phyloP scores from a whole-genome alignment of 2,113 vertebrate genomes.

The Saguinus midas region DNA sequence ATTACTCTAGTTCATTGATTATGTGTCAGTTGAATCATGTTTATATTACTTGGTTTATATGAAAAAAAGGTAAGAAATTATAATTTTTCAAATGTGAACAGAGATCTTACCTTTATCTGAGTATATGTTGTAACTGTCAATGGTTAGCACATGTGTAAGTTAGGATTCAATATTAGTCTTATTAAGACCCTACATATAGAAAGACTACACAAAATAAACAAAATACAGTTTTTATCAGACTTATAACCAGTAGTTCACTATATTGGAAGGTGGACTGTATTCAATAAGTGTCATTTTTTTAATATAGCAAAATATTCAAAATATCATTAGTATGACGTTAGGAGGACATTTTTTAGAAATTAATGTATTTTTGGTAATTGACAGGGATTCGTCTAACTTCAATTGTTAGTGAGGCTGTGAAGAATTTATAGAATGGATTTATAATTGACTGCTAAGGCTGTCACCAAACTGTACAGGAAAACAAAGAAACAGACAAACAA shows the following conservation, averaged over 20 bases:
- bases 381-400: neutral
- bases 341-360: neutral
- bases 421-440: neutral
- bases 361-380: neutral
- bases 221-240: neutral
- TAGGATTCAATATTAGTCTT: neutral
- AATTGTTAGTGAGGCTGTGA: neutral
- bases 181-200: neutral
- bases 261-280: neutral
- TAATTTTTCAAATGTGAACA: neutral
- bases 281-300: neutral
- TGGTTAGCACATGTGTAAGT: neutral
- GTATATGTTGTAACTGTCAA: neutral
- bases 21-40: constrained; percentile 36
- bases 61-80: neutral
- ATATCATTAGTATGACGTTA: neutral
- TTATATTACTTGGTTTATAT: constrained; percentile 16
- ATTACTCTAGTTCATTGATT: constrained; percentile 64
- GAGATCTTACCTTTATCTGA: constrained; percentile 4
- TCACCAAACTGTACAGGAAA: neutral
- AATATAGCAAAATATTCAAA: neutral
- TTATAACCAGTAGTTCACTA: neutral
- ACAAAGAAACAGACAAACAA: neutral
- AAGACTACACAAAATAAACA: neutral
- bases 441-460: neutral